Base-by-base conservation (phyloP, 2,113 vertebrate genomes). In the Aptenodytes patagonicus region DNA sequence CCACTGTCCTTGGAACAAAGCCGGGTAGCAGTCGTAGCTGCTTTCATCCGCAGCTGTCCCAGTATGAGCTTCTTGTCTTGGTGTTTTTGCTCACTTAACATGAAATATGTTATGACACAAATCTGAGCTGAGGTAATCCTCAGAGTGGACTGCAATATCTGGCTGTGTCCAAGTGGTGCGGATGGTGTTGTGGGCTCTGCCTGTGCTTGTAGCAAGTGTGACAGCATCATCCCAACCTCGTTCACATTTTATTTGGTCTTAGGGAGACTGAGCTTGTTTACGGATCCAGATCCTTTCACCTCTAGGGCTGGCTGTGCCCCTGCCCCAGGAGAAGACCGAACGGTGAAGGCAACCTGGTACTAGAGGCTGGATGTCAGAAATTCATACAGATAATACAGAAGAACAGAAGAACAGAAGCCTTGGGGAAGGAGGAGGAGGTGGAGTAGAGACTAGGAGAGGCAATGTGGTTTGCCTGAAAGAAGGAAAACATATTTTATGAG, bases 1-100 rank as follows among this genome's bases (percentile, higher is more conserved):
- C 9, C 52, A 60, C 16, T 71, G 51, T 55, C 47, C 60, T 60
- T 85, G 34, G 81, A 91, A 93, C 17, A 79, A 76, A 91, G 40
- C 4, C 0, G 0, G 24, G 38, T 25, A 57, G 61, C n/a, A 75
- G 36, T 34, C 2, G 1, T 31, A 55, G 25, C 47, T 54, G 46
- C 34, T 76, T 95, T 87, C 10, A 19, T 32, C 55, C 0, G 0
- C 36, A 69, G 42, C 9, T 87, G 68, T n/a, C 21, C 9, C 9
- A 32, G 10, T 29, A 55, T 11, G 11, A 87, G 21, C 13, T 82
- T 68, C 80, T 83, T 47, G 73, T 76, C 18, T 75, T n/a, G 16
- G 36, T 68, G 66, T 2, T 71, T 95, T 79, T 60, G 32, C 44
- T 69, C 17, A 32, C 36, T 61, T 86, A 73, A 60, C 14, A 52